phyloP scores from a whole-genome alignment of 2,113 vertebrate species.

The Dasyurus viverrinus region DNA sequence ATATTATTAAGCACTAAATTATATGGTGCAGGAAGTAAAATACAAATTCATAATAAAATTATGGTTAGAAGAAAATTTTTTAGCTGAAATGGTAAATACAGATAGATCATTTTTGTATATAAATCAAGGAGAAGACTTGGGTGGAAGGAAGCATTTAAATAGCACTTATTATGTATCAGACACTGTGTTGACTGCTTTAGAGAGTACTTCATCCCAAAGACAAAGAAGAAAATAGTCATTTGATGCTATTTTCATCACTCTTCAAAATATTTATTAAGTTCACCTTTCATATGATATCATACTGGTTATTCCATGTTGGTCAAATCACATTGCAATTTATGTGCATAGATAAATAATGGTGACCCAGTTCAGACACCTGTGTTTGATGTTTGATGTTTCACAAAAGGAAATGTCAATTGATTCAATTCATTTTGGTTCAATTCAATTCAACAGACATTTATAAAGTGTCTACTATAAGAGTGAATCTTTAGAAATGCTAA shows the following conservation, averaged over 20 bases:
- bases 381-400: conserved; percentile 17
- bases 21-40: background rate
- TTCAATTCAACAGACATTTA: background rate
- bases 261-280: conserved; percentile 19
- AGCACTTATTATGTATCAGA: background rate
- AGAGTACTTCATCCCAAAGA: background rate
- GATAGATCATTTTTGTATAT: background rate
- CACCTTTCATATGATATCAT: conserved; percentile 9
- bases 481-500: background rate
- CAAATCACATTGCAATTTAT: conserved; percentile 36
- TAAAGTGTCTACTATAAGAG: background rate
- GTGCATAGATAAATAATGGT: conserved; percentile 18
- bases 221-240: background rate
- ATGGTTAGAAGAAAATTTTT: background rate
- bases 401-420: background rate
- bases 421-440: background rate
- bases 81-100: background rate
- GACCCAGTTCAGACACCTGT: conserved; percentile 49
- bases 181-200: background rate
- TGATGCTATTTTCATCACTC: background rate
- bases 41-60: background rate
- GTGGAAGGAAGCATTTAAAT: background rate
- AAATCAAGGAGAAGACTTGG: background rate
- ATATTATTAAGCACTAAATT: background rate
- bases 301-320: conserved; percentile 26